Evolutionary conservation across 1,140 invertebrate species (phyloP).

Genomic region (Solen grandis): DNA sequence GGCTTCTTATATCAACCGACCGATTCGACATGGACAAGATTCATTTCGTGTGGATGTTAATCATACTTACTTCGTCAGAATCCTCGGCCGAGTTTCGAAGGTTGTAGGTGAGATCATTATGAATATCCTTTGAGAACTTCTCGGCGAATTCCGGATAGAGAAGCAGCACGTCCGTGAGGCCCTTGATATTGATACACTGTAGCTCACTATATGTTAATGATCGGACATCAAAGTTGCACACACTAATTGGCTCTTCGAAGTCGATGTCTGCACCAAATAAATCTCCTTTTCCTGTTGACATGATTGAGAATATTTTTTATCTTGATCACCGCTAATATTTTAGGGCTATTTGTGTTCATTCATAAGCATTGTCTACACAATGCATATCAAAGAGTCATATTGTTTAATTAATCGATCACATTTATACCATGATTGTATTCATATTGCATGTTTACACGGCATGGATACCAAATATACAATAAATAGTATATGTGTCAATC

Average conservation of each 20-base stretch:
- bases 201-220: conserved; percentile 97
- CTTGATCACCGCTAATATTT: not conserved
- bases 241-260: conserved; percentile 89
- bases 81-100: conserved; percentile 88
- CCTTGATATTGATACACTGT: conserved; percentile 91
- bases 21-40: no score
- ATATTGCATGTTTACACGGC: no score
- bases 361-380: not conserved
- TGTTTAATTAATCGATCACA: no score
- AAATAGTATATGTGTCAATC: no score
- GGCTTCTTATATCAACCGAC: no score
- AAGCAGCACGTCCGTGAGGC: conserved; percentile 93
- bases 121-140: conserved; percentile 95
- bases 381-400: not conserved
- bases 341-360: not conserved
- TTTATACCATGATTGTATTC: not conserved
- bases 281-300: conserved; percentile 93
- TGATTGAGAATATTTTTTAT: not conserved
- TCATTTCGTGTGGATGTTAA: no score
- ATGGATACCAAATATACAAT: no score
- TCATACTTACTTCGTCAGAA: conserved; percentile 61
- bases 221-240: conserved; percentile 96
- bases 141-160: conserved; percentile 95
- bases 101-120: conserved; percentile 97
- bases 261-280: conserved; percentile 95